Conservation (phyloP, 2,113 vertebrate species). For the Nannobrachium achirus region DNA sequence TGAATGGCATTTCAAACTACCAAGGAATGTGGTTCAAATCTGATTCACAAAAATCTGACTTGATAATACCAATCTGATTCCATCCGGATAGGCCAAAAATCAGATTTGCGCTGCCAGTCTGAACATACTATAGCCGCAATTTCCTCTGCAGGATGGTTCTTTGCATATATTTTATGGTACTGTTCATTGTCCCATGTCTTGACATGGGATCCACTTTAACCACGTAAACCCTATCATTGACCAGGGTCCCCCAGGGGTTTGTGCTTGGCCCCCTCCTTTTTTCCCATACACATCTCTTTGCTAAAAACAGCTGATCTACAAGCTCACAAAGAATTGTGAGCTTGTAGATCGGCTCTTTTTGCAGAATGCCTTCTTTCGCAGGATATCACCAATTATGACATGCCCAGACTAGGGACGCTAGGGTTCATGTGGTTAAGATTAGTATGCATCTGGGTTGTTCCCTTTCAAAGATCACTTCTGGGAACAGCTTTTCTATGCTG, state of each 20-base stretch:
- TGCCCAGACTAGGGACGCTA: no score
- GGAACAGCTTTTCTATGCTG: conserved; percentile 69
- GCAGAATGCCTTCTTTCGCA: not conserved
- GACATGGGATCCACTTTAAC: conserved; percentile 10
- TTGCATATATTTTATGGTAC: conserved; percentile 8
- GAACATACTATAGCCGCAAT: conserved; percentile 1
- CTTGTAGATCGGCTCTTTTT: not conserved
- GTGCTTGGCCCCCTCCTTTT: not conserved
- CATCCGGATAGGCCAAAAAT: no score
- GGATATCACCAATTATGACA: not conserved
- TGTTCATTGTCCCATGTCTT: conserved; percentile 8
- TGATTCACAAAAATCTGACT: no score
- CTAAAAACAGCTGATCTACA: no score
- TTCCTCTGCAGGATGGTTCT: conserved; percentile 31
- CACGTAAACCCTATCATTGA: no score
- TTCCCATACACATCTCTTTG: not conserved
- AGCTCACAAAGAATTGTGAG: not conserved
- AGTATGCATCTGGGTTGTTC: conserved; percentile 54
- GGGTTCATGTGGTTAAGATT: conserved; percentile 36
- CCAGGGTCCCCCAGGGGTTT: not conserved
- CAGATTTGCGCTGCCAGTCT: no score
- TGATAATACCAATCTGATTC: no score
- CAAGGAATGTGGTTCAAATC: no score
- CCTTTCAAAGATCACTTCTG: conserved; percentile 68
- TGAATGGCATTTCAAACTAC: no score